phyloP scores from a whole-genome alignment of 1,140 invertebrate genomes.

The Metaphire vulgaris region DNA sequence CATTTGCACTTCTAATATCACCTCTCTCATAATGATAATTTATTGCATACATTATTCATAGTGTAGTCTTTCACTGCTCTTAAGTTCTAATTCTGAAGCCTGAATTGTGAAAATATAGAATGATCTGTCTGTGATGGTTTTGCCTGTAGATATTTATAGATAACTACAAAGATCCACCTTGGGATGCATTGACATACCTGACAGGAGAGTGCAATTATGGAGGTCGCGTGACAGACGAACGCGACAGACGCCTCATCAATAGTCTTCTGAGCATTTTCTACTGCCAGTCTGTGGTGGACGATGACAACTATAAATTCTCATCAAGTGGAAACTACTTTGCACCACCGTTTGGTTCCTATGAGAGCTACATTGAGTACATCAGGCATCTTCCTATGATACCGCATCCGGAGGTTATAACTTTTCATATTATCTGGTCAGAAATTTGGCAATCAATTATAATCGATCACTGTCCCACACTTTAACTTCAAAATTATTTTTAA shows the following conservation, averaged over 20 bases:
- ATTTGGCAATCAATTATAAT: too few species aligned
- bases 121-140: too few species aligned
- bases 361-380: conserved; percentile 69
- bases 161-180: conserved; percentile 47
- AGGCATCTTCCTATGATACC: conserved; percentile 56
- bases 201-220: conserved; percentile 53
- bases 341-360: conserved; percentile 63
- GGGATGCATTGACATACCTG: conserved; percentile 48
- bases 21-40: too few species aligned
- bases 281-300: conserved; percentile 53
- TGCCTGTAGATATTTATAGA: conserved; percentile 50
- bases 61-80: too few species aligned
- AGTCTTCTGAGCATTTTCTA: conserved; percentile 52
- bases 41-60: too few species aligned
- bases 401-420: conserved; percentile 53
- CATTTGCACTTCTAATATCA: too few species aligned
- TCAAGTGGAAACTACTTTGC: conserved; percentile 62
- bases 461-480: too few species aligned
- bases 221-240: conserved; percentile 51
- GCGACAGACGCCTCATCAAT: conserved; percentile 48
- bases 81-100: too few species aligned
- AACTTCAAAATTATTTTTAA: too few species aligned
- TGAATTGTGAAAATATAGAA: too few species aligned
- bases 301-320: conserved; percentile 59
- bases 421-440: too few species aligned